Evolutionary conservation across 2,113 vertebrate species (phyloP).

Genomic region (Xyrauchen texanus): DNA sequence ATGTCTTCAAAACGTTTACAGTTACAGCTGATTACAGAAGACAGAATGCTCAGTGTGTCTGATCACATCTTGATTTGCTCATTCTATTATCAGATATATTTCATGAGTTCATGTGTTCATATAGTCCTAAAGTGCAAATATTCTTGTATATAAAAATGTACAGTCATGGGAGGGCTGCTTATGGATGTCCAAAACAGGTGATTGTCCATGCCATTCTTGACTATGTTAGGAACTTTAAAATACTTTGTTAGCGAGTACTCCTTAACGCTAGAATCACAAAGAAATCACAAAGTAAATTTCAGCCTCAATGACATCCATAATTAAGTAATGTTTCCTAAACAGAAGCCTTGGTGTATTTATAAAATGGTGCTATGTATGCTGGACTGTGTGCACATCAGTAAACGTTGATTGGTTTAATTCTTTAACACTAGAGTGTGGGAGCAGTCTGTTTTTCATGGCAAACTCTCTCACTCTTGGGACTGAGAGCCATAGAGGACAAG

Average conservation of each 20-base stretch:
- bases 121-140: no score
- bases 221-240: background rate
- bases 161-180: no score
- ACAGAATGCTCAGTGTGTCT: background rate
- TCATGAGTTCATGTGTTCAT: no score
- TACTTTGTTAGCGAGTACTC: background rate
- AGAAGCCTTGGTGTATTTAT: constrained; percentile 8
- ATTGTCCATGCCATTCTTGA: background rate
- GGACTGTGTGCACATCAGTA: no score
- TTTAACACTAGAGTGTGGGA: background rate
- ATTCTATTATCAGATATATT: background rate
- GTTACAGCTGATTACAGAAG: constrained; percentile 4
- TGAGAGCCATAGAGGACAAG: background rate
- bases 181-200: background rate
- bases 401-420: constrained; percentile 5
- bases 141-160: no score
- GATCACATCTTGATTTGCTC: background rate
- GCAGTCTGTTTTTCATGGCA: background rate
- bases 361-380: background rate
- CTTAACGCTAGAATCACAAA: background rate
- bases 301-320: constrained; percentile 2
- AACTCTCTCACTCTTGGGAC: no score
- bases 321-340: constrained; percentile 1
- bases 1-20: background rate
- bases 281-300: constrained; percentile 7